Percentiles rank a stretch among this genome's conserved stretches.
Evolutionary conservation across 92 coral and sea anemone species (phyloP).

Genomic region (Porites rus): DNA sequence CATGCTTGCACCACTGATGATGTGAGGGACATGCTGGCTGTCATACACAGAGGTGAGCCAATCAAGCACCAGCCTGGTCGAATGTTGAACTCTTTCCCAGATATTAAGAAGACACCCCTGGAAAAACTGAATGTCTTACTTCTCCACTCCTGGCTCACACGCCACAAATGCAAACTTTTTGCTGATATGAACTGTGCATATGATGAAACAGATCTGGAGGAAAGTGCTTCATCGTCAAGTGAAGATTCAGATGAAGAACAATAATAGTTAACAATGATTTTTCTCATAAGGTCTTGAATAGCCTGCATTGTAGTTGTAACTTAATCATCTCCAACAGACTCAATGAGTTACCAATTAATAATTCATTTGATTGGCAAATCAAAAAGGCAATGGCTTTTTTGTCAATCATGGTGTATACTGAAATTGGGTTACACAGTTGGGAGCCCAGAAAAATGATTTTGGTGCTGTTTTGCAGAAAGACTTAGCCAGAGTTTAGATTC

Average conservation of each 20-base stretch:
- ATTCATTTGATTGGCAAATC: slow-evolving; percentile 34
- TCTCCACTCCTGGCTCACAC: slow-evolving; percentile 73
- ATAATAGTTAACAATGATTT: slow-evolving; percentile 28
- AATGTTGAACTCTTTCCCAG: slow-evolving; percentile 31
- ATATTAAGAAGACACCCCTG: slow-evolving; percentile 34
- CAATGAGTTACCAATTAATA: slow-evolving; percentile 25
- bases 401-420: slow-evolving; percentile 38
- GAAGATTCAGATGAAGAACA: slow-evolving; percentile 47
- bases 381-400: slow-evolving; percentile 36
- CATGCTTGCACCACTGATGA: slow-evolving; percentile 74
- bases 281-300: neutral
- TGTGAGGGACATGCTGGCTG: slow-evolving; percentile 36
- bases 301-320: neutral
- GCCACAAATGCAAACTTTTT: slow-evolving; percentile 61
- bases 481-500: no score
- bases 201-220: slow-evolving; percentile 51
- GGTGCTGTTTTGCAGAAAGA: no score
- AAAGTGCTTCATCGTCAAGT: neutral
- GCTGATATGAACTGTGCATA: slow-evolving; percentile 39
- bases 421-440: slow-evolving; percentile 35
- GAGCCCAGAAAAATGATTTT: neutral
- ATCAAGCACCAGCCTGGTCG: slow-evolving; percentile 16
- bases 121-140: slow-evolving; percentile 58
- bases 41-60: slow-evolving; percentile 47
- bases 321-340: slow-evolving; percentile 1